Evolutionary conservation across 2,888 invertebrate species (phyloP).

Genomic region (Fabriciana adippe): DNA sequence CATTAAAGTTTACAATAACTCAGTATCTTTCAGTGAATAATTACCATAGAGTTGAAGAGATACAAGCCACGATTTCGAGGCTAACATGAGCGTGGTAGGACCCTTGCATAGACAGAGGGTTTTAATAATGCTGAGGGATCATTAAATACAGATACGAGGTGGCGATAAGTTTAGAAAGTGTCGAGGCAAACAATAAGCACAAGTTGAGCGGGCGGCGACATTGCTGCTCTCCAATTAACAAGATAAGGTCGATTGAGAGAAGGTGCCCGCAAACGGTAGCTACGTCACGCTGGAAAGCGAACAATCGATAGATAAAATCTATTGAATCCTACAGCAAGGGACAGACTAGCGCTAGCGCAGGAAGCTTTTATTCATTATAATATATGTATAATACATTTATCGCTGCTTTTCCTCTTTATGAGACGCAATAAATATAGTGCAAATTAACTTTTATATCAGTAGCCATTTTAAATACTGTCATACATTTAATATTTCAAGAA

Average conservation of each 20-base stretch:
- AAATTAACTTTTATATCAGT: no score
- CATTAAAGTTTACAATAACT: slow-evolving; percentile 18
- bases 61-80: slow-evolving; percentile 33
- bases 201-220: slow-evolving; percentile 61
- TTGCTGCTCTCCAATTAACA: slow-evolving; percentile 65
- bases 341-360: slow-evolving; percentile 7
- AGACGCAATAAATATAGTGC: no score
- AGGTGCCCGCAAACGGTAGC: slow-evolving; percentile 50
- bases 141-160: slow-evolving; percentile 63
- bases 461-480: no score
- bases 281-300: slow-evolving; percentile 49
- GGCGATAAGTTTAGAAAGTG: slow-evolving; percentile 74
- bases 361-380: slow-evolving; percentile 17
- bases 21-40: slow-evolving; percentile 30
- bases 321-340: slow-evolving; percentile 33
- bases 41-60: slow-evolving; percentile 30
- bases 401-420: neutral
- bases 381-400: no score
- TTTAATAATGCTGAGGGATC: slow-evolving; percentile 53
- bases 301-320: slow-evolving; percentile 54
- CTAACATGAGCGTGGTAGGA: slow-evolving; percentile 33
- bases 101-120: slow-evolving; percentile 36
- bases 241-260: slow-evolving; percentile 54
- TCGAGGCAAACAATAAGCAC: slow-evolving; percentile 67
- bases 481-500: no score